Evolutionary conservation across 92 coral and sea anemone species (phyloP).

Genomic region (Isaurus tuberculatus): DNA sequence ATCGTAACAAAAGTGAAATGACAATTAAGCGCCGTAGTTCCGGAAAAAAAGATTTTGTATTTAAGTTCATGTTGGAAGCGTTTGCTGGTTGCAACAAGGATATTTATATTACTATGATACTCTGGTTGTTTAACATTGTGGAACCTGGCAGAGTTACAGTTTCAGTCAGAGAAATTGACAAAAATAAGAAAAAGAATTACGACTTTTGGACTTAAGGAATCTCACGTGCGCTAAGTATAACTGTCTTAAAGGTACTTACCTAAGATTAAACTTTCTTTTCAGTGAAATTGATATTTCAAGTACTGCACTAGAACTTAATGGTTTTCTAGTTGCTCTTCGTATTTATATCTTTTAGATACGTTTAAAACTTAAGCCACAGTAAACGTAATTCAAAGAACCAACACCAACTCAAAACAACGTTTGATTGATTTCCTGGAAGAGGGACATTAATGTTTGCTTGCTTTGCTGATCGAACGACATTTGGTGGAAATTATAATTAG

Average conservation of each 20-base stretch:
- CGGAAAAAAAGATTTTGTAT: too few relatives aligned
- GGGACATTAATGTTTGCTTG: constrained; percentile 26
- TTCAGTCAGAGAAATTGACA: too few relatives aligned
- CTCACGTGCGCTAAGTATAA: too few relatives aligned
- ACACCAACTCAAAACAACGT: constrained; percentile 17
- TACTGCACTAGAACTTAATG: not conserved
- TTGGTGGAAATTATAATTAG: constrained; percentile 25
- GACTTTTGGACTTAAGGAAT: too few relatives aligned
- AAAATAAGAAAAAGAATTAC: too few relatives aligned
- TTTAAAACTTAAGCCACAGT: constrained; percentile 18
- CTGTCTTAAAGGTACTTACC: not conserved
- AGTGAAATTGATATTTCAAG: not conserved
- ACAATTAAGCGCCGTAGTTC: too few relatives aligned
- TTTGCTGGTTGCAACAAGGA: too few relatives aligned
- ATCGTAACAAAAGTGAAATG: too few relatives aligned
- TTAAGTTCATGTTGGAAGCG: too few relatives aligned
- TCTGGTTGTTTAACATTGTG: too few relatives aligned
- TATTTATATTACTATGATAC: too few relatives aligned
- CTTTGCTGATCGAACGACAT: not conserved
- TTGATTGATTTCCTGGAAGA: constrained; percentile 27
- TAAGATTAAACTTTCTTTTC: not conserved
- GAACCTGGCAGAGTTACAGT: too few relatives aligned
- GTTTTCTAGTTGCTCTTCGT: not conserved
- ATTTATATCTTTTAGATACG: constrained; percentile 11
- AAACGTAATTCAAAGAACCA: constrained; percentile 13